A percentile compares a stretch with the other conserved stretches of the same genome.
Evolutionary conservation across 2,888 invertebrate genomes (phyloP).

Genomic region (Balanococcus diminutus): DNA sequence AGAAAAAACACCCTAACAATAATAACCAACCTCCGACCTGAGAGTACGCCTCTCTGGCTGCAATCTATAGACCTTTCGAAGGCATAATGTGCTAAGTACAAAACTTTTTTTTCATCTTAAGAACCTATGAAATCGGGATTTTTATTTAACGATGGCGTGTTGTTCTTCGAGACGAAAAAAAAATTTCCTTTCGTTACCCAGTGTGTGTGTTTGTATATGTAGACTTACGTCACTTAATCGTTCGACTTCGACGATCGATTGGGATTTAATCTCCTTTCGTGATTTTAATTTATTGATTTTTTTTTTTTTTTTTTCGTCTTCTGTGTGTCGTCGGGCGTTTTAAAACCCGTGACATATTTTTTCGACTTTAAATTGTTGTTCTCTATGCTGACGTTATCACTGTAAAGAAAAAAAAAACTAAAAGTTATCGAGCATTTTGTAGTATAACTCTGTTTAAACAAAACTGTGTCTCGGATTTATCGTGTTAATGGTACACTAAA

Average conservation of each 20-base stretch:
- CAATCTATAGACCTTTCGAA: background rate
- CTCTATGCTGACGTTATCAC: background rate
- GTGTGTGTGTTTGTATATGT: background rate
- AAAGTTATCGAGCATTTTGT: background rate
- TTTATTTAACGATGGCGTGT: constrained; percentile 8
- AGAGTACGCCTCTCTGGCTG: background rate
- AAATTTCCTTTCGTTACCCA: constrained; percentile 4
- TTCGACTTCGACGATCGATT: background rate
- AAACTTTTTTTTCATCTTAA: background rate
- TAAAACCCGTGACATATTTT: background rate
- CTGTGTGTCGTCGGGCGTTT: background rate
- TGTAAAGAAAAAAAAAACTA: background rate
- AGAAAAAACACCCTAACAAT: constrained; percentile 57
- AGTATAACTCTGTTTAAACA: constrained; percentile 14
- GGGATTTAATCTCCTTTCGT: constrained; percentile 14
- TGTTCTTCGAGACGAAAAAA: background rate
- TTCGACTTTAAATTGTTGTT: background rate
- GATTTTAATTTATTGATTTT: constrained; percentile 18
- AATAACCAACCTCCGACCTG: constrained; percentile 49
- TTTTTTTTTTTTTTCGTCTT: background rate
- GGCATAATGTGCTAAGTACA: constrained; percentile 22
- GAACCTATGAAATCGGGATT: background rate
- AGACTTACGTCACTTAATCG: constrained; percentile 25
- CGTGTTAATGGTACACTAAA: background rate
- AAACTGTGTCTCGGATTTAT: background rate